These are phyloP conservation scores for Hoplodrina blanda DNA, from an alignment of 2,888 invertebrate species.

Conservation along the genomic window DNA sequence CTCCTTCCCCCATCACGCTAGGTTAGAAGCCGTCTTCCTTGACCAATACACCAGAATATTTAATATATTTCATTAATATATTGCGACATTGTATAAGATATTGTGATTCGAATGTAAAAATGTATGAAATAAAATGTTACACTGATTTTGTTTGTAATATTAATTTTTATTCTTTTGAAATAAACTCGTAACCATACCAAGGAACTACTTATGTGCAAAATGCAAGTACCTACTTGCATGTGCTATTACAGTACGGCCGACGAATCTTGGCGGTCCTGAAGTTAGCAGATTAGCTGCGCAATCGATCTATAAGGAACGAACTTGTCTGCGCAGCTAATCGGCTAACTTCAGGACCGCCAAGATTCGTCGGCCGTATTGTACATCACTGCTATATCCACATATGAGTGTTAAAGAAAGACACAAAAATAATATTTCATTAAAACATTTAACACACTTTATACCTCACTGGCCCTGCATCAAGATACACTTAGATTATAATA, in stretches of 20 bases:
- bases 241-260: too few species aligned
- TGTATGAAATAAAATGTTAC: slow-evolving; percentile 64
- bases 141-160: slow-evolving; percentile 45
- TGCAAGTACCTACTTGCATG: too few species aligned
- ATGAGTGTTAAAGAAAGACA: background rate
- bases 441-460: slow-evolving; percentile 58
- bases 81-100: slow-evolving; percentile 50
- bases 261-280: too few species aligned
- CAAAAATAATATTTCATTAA: slow-evolving; percentile 26
- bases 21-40: slow-evolving; percentile 33
- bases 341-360: too few species aligned
- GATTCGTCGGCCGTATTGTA: too few species aligned
- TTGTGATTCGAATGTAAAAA: slow-evolving; percentile 62
- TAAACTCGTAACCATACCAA: too few species aligned
- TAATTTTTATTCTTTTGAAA: slow-evolving; percentile 2
- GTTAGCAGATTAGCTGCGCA: too few species aligned
- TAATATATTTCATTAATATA: slow-evolving; percentile 63
- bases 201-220: too few species aligned
- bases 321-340: too few species aligned
- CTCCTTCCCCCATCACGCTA: slow-evolving; percentile 19
- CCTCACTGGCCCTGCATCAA: slow-evolving; percentile 9
- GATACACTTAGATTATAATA: slow-evolving; percentile 57
- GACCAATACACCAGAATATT: slow-evolving; percentile 14
- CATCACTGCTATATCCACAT: too few species aligned
- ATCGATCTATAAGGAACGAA: too few species aligned